phyloP scores from a whole-genome alignment of 2,797 vertebrate species.

The Sebastes alutus region DNA sequence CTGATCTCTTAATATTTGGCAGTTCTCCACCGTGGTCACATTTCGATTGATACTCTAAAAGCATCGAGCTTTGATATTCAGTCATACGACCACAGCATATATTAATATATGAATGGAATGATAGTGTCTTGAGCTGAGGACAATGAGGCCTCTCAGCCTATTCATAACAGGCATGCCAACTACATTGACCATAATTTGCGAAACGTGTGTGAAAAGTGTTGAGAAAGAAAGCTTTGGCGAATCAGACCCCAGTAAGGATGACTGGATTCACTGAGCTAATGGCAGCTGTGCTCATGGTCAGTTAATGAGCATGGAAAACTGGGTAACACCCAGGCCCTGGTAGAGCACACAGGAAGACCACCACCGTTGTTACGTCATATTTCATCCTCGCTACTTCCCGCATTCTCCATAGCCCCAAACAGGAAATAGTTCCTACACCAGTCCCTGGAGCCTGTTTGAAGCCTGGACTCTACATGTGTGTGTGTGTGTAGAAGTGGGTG shows the following conservation, averaged over 20 bases:
- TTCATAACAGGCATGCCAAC: neutral
- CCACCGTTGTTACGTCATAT: slow-evolving; percentile 49
- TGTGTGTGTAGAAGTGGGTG: neutral
- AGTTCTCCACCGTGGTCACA: neutral
- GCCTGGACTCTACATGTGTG: slow-evolving; percentile 23
- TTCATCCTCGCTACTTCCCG: slow-evolving; percentile 63
- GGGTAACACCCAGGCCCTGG: slow-evolving; percentile 48
- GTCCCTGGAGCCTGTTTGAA: slow-evolving; percentile 44
- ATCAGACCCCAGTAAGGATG: neutral
- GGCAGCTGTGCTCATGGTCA: neutral
- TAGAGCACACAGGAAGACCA: slow-evolving; percentile 64
- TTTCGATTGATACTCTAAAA: neutral
- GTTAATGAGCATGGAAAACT: slow-evolving; percentile 35
- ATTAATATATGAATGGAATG: neutral
- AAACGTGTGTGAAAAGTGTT: neutral
- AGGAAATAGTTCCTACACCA: slow-evolving; percentile 67
- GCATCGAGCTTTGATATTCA: neutral
- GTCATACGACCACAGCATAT: neutral
- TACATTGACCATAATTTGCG: neutral
- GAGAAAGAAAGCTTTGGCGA: neutral
- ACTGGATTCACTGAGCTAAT: neutral
- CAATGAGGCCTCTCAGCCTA: neutral
- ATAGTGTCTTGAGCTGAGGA: neutral
- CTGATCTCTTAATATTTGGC: neutral
- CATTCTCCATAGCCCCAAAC: slow-evolving; percentile 56